A percentile compares a stretch with the other conserved stretches of the same genome.
Evolutionary conservation across 2,113 vertebrate genomes (phyloP).

Genomic region (Saguinus imperator): DNA sequence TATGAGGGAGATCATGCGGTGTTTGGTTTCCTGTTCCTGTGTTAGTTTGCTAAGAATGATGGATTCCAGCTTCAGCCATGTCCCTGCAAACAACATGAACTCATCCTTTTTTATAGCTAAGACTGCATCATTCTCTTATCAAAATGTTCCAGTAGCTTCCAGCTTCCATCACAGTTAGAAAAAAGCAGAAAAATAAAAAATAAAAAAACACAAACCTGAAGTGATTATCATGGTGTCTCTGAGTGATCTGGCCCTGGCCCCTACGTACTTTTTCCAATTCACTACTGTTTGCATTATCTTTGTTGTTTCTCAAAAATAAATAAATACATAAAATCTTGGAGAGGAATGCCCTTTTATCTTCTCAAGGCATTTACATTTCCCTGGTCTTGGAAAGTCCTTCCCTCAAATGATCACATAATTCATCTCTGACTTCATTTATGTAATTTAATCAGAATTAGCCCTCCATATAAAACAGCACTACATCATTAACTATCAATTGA

Average conservation of each 20-base stretch:
- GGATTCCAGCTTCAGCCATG: no score
- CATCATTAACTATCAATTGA: constrained; percentile 44
- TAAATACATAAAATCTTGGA: neutral
- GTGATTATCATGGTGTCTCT: neutral
- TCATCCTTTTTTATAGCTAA: no score
- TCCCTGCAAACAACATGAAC: no score
- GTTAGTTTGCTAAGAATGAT: no score
- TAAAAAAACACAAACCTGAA: neutral
- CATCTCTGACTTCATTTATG: neutral
- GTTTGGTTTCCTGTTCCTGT: no score
- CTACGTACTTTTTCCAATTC: neutral
- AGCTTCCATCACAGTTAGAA: neutral
- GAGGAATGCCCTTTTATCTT: neutral
- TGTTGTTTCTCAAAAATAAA: neutral
- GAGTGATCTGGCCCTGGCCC: neutral
- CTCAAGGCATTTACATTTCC: neutral
- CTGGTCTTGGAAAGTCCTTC: neutral
- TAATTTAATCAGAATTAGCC: neutral
- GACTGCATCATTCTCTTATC: neutral
- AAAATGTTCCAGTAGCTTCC: neutral
- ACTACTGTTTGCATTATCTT: neutral
- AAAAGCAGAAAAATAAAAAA: neutral
- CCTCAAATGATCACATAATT: neutral
- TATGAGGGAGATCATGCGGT: no score
- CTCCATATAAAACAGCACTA: neutral